These are phyloP conservation scores for Reinhardtius hippoglossoides DNA, from an alignment of 2,113 vertebrate genomes.

Conservation along the genomic window DNA sequence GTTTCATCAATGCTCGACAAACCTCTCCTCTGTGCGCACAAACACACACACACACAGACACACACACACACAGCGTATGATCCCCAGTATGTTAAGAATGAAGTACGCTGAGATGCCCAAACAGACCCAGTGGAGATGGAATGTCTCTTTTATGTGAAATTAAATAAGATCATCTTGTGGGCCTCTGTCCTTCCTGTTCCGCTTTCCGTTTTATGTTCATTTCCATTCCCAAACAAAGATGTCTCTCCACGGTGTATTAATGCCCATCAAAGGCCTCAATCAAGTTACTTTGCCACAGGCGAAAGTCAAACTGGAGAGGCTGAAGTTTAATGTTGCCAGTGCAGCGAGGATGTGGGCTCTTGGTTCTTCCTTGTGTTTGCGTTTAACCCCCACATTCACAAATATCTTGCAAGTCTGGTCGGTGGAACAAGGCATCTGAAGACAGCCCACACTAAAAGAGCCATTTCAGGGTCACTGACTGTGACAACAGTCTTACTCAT, in stretches of 20 bases:
- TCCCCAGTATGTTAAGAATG: not conserved
- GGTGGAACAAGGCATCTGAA: constrained; percentile 47
- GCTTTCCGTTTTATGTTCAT: constrained; percentile 68
- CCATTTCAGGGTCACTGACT: constrained; percentile 60
- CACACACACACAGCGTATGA: not conserved
- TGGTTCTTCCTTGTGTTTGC: constrained; percentile 68
- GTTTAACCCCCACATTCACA: constrained; percentile 59
- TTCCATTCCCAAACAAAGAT: constrained; percentile 74
- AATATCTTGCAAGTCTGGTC: constrained; percentile 59
- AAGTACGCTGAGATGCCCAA: constrained; percentile 44
- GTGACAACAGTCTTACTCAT: constrained; percentile 71
- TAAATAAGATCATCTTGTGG: constrained; percentile 75
- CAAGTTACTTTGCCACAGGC: constrained; percentile 75
- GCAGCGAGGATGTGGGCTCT: constrained; percentile 66
- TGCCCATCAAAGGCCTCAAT: constrained; percentile 78
- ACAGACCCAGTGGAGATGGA: constrained; percentile 53
- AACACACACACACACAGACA: not conserved
- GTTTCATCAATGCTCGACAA: constrained; percentile 14
- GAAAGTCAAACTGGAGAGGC: constrained; percentile 65
- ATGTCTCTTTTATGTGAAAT: constrained; percentile 74
- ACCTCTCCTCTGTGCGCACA: constrained; percentile 1
- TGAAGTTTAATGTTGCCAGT: constrained; percentile 67
- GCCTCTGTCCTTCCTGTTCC: constrained; percentile 72
- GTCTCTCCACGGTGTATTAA: constrained; percentile 74
- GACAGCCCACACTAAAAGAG: constrained; percentile 31